Percentiles rank a stretch among this genome's conserved stretches.
These are phyloP conservation scores for Lasaia peninsularis DNA, from an alignment of 1,140 invertebrate genomes.

Conservation along the genomic window DNA sequence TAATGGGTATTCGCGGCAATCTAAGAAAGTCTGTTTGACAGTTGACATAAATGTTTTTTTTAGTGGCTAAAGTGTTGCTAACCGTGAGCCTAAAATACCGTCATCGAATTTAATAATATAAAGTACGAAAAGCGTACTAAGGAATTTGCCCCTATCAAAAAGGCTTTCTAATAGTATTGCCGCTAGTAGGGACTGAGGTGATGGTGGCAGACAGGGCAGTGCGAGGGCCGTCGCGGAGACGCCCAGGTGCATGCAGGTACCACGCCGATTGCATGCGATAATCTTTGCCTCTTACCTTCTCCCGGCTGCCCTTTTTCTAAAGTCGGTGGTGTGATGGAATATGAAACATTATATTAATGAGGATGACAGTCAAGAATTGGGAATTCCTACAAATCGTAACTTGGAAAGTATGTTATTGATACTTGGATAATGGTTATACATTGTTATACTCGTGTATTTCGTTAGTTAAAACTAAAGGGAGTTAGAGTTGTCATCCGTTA, in stretches of 20 bases:
- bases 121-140: too few species aligned
- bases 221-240: constrained; percentile 27
- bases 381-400: not conserved
- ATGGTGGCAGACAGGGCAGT: constrained; percentile 18
- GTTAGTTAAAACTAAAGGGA: too few species aligned
- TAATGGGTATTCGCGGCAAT: too few species aligned
- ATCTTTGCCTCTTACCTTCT: constrained; percentile 83
- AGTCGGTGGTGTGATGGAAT: constrained; percentile 72
- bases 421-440: not conserved
- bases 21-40: too few species aligned
- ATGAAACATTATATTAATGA: constrained; percentile 75
- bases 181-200: not conserved
- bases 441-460: too few species aligned
- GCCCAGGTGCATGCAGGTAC: constrained; percentile 65
- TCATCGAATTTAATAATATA: too few species aligned
- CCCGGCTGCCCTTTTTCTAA: constrained; percentile 89
- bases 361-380: constrained; percentile 32
- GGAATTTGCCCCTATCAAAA: too few species aligned
- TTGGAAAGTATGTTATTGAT: not conserved
- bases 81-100: too few species aligned
- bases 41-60: too few species aligned
- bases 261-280: constrained; percentile 57
- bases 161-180: too few species aligned
- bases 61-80: too few species aligned
- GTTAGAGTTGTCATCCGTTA: too few species aligned